Conservation (phyloP, 2,113 vertebrate genomes). For the Cochlearius cochlearius region DNA sequence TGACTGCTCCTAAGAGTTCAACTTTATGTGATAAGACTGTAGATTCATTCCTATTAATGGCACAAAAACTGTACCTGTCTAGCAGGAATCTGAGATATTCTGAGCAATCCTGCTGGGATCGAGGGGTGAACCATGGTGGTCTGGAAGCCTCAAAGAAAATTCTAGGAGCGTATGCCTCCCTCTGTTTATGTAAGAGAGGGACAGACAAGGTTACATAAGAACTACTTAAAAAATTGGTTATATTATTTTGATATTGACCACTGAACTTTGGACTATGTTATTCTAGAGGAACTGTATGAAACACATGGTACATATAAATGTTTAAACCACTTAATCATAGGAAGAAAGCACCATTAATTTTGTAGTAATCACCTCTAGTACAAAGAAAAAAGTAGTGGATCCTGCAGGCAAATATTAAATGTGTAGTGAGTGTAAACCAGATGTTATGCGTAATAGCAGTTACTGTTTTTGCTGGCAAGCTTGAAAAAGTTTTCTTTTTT, state of each 20-base stretch:
- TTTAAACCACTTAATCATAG: not conserved
- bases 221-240: not conserved
- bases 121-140: slow-evolving; percentile 92
- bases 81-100: slow-evolving; percentile 96
- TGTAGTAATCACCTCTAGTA: not conserved
- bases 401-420: not conserved
- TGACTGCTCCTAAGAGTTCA: not conserved
- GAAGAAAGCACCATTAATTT: not conserved
- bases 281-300: not conserved
- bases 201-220: not conserved
- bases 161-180: slow-evolving; percentile 92
- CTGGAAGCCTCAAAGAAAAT: slow-evolving; percentile 93
- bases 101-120: slow-evolving; percentile 97
- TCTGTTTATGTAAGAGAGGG: slow-evolving; percentile 68
- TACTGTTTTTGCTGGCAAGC: not conserved
- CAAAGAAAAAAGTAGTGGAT: not conserved
- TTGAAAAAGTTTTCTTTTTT: not conserved
- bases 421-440: not conserved
- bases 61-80: slow-evolving; percentile 82
- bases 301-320: not conserved
- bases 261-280: not conserved
- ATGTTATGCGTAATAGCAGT: not conserved
- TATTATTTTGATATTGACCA: not conserved
- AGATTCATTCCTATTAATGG: not conserved
- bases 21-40: not conserved